Evolutionary conservation across 2,797 vertebrate genomes (phyloP).

Genomic region (Pantherophis alleghaniensis): DNA sequence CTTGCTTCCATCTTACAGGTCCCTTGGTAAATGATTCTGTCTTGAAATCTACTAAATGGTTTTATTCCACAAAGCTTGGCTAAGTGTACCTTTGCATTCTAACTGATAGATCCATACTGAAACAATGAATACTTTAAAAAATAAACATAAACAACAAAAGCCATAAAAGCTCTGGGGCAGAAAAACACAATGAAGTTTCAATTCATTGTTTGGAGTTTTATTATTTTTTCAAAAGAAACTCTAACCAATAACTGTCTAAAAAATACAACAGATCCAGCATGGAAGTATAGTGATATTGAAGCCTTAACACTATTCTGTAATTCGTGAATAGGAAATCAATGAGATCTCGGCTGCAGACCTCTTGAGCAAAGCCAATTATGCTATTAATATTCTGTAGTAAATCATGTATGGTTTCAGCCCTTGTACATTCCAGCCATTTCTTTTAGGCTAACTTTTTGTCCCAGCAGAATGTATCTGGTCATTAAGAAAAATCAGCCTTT

Average conservation of each 20-base stretch:
- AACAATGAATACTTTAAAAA: background rate
- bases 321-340: background rate
- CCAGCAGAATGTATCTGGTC: conserved; percentile 39
- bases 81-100: background rate
- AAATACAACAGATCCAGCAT: background rate
- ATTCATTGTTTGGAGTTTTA: background rate
- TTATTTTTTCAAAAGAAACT: background rate
- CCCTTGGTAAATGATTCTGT: background rate
- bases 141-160: background rate
- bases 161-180: background rate
- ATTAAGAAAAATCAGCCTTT: conserved; percentile 46
- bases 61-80: background rate
- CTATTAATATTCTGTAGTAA: background rate
- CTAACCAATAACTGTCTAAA: background rate
- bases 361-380: background rate
- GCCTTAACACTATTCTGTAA: background rate
- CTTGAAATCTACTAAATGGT: background rate
- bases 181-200: conserved; percentile 18
- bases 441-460: conserved; percentile 40
- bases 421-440: conserved; percentile 13
- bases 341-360: background rate
- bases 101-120: background rate
- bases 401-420: background rate
- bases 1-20: background rate
- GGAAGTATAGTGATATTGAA: background rate